These are phyloP conservation scores for Myotis daubentonii DNA, from an alignment of 2,797 vertebrate species.

Conservation along the genomic window DNA sequence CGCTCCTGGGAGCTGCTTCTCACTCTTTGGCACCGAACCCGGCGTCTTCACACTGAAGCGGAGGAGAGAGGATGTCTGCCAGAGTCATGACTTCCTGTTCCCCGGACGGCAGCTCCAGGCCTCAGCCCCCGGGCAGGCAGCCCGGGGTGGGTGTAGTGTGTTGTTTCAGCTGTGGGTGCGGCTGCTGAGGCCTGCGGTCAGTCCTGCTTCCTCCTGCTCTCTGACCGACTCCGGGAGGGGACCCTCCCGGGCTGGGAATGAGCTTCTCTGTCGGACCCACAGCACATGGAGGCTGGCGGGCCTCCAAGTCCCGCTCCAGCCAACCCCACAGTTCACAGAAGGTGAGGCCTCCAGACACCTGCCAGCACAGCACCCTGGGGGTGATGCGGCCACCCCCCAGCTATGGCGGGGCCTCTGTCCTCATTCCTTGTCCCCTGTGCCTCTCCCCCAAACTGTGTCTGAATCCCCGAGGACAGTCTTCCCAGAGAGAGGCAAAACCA, in stretches of 20 bases:
- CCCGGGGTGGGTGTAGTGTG: neutral
- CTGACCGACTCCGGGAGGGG: neutral
- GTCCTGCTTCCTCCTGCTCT: neutral
- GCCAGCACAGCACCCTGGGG: neutral
- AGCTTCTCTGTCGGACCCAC: neutral
- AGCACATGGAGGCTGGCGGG: neutral
- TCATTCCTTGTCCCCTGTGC: neutral
- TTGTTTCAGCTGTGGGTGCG: conserved; percentile 27
- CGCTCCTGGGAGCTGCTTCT: neutral
- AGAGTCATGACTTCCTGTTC: neutral
- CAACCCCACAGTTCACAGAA: neutral
- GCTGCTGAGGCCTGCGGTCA: neutral
- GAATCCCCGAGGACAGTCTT: neutral
- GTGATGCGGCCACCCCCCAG: neutral
- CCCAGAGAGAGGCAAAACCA: neutral
- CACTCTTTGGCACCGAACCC: neutral
- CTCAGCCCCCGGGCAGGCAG: neutral
- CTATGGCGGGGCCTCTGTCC: neutral
- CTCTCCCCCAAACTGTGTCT: neutral
- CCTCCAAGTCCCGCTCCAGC: neutral
- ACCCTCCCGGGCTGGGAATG: neutral
- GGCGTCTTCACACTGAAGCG: neutral
- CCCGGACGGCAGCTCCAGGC: rapidly evolving
- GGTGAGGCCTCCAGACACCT: neutral
- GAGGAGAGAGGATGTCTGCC: too few relatives aligned